Base-by-base conservation (phyloP, 1,140 invertebrate species). In the Homarus americanus region DNA sequence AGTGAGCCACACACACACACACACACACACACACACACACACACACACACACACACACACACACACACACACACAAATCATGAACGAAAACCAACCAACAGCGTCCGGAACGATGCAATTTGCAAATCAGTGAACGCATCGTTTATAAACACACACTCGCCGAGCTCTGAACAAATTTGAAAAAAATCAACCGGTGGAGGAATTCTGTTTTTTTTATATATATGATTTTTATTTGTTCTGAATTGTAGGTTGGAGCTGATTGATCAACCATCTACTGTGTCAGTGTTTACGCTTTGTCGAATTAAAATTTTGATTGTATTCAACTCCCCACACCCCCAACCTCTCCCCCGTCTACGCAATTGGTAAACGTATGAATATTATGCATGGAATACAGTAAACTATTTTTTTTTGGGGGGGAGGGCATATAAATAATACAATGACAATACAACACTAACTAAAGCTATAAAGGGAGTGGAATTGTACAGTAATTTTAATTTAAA, bases 241-340 rank as follows among this genome's bases (percentile, higher is more conserved):
- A 69, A 32, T 17, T 69, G 63, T 28, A 69, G 17, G n/a, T 32
- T 69, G 63, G 2, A 32, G 28, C 1, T 32, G 63, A 32, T 69
- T 69, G 63, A 69, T 69, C 63, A 69, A 10, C n/a, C 63, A 69
- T 28, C 63, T 69, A 28, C 32, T 69, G 63, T 69, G 28, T 9
- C 28, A 69, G 5, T 69, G 63, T 0, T 24, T 28, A 28, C 5
- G n/a, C 28, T 28, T 24, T 69, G 63, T 32, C 32, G 12, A 32
- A 69, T 69, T 69, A 32, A 28, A 69, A 69, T 32, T 69, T 69
- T 32, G 28, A 69, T 69, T 69, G 63, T 69, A 69, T 69, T 69
- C 32, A 10, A n/a, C n/a, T n/a, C n/a, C n/a, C n/a, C n/a, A n/a
- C n/a, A n/a, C n/a, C n/a, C n/a, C n/a, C n/a, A n/a, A n/a, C n/a